These are phyloP conservation scores for Coendou prehensilis DNA, from an alignment of 2,797 vertebrate species.

Conservation along the genomic window DNA sequence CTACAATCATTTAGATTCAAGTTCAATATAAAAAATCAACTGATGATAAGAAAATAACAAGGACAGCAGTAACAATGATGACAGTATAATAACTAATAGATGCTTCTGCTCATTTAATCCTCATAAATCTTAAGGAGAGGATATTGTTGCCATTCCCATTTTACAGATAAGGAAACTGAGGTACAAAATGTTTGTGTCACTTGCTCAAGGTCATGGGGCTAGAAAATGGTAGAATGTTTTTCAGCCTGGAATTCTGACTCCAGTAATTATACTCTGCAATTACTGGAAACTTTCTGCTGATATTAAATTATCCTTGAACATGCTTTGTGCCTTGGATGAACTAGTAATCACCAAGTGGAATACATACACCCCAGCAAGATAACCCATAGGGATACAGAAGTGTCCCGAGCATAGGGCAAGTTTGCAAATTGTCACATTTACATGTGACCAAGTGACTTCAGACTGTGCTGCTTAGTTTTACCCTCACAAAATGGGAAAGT, in stretches of 20 bases:
- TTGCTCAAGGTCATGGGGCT: background rate
- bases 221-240: too few relatives aligned
- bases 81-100: rapidly evolving
- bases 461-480: background rate
- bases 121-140: background rate
- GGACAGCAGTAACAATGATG: rapidly evolving
- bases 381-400: rapidly evolving
- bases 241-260: background rate
- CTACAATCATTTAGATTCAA: background rate
- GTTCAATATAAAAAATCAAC: background rate
- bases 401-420: rapidly evolving
- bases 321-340: background rate
- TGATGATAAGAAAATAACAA: background rate
- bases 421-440: rapidly evolving
- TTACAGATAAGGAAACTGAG: background rate
- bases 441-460: background rate
- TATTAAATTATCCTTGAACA: rapidly evolving
- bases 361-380: background rate
- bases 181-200: rapidly evolving
- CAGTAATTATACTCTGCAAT: rapidly evolving
- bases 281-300: rapidly evolving
- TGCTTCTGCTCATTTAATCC: too few relatives aligned
- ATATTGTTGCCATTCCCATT: background rate
- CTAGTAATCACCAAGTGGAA: background rate
- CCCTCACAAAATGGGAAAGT: background rate